These are phyloP conservation scores for Cryptocephalus moraei DNA, from an alignment of 2,888 invertebrate genomes.

Conservation along the genomic window DNA sequence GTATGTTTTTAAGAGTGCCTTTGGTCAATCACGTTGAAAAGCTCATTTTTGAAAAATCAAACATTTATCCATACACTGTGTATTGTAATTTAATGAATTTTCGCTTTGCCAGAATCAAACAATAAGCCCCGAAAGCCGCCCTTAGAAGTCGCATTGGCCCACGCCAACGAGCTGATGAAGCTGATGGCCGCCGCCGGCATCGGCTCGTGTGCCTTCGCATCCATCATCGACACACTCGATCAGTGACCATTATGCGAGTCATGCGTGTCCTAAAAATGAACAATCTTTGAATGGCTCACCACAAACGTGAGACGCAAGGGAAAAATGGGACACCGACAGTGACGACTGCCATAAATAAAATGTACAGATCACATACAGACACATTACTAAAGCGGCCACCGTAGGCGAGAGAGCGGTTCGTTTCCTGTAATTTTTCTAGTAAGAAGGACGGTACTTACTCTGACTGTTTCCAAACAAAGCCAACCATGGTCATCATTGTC, in stretches of 20 bases:
- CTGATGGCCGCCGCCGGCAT: slow-evolving; percentile 84
- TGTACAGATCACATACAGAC: slow-evolving; percentile 1
- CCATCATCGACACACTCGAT: slow-evolving; percentile 72
- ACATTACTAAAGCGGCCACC: slow-evolving; percentile 1
- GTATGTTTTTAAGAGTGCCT: too few species aligned
- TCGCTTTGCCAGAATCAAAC: slow-evolving; percentile 62
- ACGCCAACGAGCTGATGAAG: slow-evolving; percentile 79
- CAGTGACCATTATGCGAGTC: slow-evolving; percentile 40
- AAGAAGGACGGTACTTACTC: too few species aligned
- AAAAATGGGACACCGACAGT: slow-evolving; percentile 2
- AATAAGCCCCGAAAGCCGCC: slow-evolving; percentile 86
- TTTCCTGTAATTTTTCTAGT: slow-evolving; percentile 4
- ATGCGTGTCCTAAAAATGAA: not conserved
- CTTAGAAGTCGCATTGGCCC: slow-evolving; percentile 84
- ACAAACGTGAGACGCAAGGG: too few species aligned
- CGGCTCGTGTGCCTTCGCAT: slow-evolving; percentile 92
- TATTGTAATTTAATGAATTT: too few species aligned
- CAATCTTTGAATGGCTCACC: too few species aligned
- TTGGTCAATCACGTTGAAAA: too few species aligned
- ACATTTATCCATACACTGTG: too few species aligned
- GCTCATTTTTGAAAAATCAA: too few species aligned
- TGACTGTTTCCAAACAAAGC: too few species aligned
- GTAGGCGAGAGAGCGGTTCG: slow-evolving; percentile 1
- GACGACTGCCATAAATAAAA: slow-evolving; percentile 20
- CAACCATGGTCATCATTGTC: too few species aligned